Percentiles rank a stretch among this genome's conserved stretches.
Conservation (phyloP, 2,797 vertebrate genomes). For the Myotis myotis region DNA sequence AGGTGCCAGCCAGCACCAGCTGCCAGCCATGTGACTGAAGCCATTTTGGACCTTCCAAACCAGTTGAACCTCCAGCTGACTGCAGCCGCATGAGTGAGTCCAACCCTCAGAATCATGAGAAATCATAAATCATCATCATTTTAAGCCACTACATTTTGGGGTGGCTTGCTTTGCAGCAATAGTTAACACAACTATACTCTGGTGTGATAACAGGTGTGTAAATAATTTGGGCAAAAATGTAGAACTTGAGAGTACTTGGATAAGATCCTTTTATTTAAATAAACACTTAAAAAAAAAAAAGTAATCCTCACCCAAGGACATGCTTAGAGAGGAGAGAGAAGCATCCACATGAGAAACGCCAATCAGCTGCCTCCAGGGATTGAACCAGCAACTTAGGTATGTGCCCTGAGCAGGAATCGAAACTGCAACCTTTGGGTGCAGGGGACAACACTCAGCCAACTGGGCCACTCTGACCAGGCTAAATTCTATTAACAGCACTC, state of each 20-base stretch:
- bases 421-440: neutral
- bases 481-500: neutral
- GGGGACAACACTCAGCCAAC: neutral
- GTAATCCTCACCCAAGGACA: neutral
- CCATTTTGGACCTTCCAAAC: neutral
- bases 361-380: neutral
- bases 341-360: neutral
- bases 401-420: neutral
- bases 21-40: neutral
- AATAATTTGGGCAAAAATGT: neutral
- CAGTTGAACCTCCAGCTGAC: neutral
- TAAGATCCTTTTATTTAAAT: neutral
- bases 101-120: neutral
- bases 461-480: neutral
- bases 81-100: neutral
- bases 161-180: constrained; percentile 6
- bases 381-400: neutral
- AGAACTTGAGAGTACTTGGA: constrained; percentile 8
- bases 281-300: neutral
- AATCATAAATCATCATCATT: neutral
- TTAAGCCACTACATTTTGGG: neutral
- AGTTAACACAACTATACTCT: neutral
- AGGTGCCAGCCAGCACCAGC: neutral
- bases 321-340: neutral
- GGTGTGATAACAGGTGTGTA: neutral